These are phyloP conservation scores for Albula goreensis DNA, from an alignment of 2,113 vertebrate genomes.

Conservation along the genomic window DNA sequence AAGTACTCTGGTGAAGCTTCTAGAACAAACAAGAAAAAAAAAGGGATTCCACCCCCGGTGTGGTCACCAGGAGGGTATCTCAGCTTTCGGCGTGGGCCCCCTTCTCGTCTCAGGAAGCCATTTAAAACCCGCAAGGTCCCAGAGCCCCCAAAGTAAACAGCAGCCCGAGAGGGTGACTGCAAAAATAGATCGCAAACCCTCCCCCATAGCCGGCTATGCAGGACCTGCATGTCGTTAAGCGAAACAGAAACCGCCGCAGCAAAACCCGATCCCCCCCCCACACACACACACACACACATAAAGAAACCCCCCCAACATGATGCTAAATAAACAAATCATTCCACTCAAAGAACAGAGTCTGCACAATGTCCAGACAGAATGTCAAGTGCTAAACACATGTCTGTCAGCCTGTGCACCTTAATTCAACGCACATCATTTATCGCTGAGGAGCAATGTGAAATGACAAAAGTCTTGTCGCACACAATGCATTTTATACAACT, in stretches of 20 bases:
- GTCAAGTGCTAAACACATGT: not conserved
- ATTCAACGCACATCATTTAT: too few species aligned
- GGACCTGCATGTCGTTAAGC: not conserved
- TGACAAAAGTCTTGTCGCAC: too few species aligned
- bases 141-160: not conserved
- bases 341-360: not conserved
- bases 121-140: conserved; percentile 15
- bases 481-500: too few species aligned
- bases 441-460: too few species aligned
- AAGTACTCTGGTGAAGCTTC: not conserved
- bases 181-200: not conserved
- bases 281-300: too few species aligned
- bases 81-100: not conserved
- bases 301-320: not conserved
- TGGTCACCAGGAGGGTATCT: not conserved
- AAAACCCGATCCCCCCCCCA: not conserved
- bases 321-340: conserved; percentile 1
- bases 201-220: not conserved
- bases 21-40: not conserved
- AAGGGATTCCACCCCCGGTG: not conserved
- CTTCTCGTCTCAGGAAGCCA: conserved; percentile 19
- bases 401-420: not conserved
- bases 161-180: not conserved
- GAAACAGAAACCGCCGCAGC: not conserved
- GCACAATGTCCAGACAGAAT: not conserved